Conservation (phyloP, 2,888 invertebrate genomes). For the Scaptomyza reducta region DNA sequence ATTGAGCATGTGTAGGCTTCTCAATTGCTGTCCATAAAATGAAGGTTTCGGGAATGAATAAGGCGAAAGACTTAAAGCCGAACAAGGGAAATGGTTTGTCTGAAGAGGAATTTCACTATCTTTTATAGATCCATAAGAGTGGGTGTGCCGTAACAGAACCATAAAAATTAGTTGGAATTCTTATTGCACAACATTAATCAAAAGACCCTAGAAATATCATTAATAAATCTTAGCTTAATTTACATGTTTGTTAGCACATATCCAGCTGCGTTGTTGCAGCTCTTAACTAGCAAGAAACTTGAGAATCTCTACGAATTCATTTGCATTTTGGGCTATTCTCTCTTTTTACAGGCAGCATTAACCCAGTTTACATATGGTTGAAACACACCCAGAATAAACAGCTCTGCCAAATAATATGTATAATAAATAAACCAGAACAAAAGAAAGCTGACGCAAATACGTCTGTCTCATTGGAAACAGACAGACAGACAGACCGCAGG, state of each 20-base stretch:
- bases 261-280: slow-evolving; percentile 6
- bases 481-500: slow-evolving; percentile 18
- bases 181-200: slow-evolving; percentile 52
- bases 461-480: slow-evolving; percentile 7
- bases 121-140: slow-evolving; percentile 2
- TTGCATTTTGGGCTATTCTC: slow-evolving; percentile 56
- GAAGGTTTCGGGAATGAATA: slow-evolving; percentile 21
- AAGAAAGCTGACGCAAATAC: slow-evolving; percentile 54
- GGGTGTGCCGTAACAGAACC: not conserved
- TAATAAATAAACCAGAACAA: slow-evolving; percentile 45
- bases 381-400: slow-evolving; percentile 60
- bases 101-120: slow-evolving; percentile 9
- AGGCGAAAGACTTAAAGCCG: not conserved
- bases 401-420: slow-evolving; percentile 33
- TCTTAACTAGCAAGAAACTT: slow-evolving; percentile 14
- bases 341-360: slow-evolving; percentile 58
- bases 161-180: slow-evolving; percentile 4
- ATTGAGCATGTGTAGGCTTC: slow-evolving; percentile 46
- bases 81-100: slow-evolving; percentile 33
- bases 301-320: slow-evolving; percentile 43
- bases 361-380: slow-evolving; percentile 67
- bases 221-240: slow-evolving; percentile 24
- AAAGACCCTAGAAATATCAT: slow-evolving; percentile 15
- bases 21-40: slow-evolving; percentile 23
- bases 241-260: slow-evolving; percentile 11